Evolutionary conservation across 2,888 invertebrate genomes (phyloP), one percentile per base, ranked within the genome.

Genomic region (Cabera pusaria): DNA sequence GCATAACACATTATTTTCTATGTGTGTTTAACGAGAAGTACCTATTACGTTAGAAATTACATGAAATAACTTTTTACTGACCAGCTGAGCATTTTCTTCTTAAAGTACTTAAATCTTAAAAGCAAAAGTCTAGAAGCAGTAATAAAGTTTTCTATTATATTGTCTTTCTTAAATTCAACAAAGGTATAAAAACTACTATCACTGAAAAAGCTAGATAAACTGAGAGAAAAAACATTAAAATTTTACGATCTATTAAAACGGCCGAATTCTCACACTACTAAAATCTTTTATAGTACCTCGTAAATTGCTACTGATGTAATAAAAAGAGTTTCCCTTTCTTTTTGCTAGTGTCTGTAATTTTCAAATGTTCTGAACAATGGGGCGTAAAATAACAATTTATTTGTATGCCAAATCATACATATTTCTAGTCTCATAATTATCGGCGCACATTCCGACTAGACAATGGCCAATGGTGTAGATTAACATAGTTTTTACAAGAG

Each of bases 401-500:
- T 33, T 23, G 36, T 35, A 41, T 36, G 32, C 44, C 41, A 38
- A 47, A 49, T 31, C 19, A 26, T 36, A 33, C 19, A 26, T 36
- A 17, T 33, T 33, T 32, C 17, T 36, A 31, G 21, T 48, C 43
- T 27, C 46, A 46, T 40, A 36, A 46, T 48, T 49, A 48, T 35
- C 31, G 23, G 12, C 24, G 12, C 7, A 34, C 34, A 24, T 28
- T 28, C 26, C 26, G 27, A 22, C 18, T 28, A 34, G 22, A 44
- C 44, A 44, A 44, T 34, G n/a, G n/a, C n/a, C n/a, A n/a, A n/a
- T n/a, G 21, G 24, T 20, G 8, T 24, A 10, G 19, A 14, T 44
- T 38, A 34, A 27, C 43, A 35, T 32, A 16, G 37, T 36, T 40
- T 47, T 36, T 51, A 37, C 50, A 51, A 49, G 40, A 36, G 44